Conservation (phyloP, 1,140 invertebrate genomes). For the Spodoptera frugiperda region DNA sequence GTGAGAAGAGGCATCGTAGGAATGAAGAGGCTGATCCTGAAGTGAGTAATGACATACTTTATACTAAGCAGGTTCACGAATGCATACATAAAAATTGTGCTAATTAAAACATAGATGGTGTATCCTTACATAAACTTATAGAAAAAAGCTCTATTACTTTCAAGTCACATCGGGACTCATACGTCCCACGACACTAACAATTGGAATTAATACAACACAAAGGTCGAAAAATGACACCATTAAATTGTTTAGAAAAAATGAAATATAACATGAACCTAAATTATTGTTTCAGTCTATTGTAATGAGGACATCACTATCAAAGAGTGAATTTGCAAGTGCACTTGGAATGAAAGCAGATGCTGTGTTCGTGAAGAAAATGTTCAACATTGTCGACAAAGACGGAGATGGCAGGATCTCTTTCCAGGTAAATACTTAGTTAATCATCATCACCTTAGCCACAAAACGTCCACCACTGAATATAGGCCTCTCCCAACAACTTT, state of each 20-base stretch:
- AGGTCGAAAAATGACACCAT: too few relatives aligned
- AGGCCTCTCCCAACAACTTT: too few relatives aligned
- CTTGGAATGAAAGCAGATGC: constrained; percentile 98
- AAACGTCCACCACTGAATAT: too few relatives aligned
- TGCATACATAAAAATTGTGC: too few relatives aligned
- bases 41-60: constrained; percentile 67
- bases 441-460: too few relatives aligned
- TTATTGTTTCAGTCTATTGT: constrained; percentile 88
- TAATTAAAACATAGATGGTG: too few relatives aligned
- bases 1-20: constrained; percentile 88
- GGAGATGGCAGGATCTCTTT: constrained; percentile 98
- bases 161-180: too few relatives aligned
- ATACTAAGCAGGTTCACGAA: constrained; percentile 10
- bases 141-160: too few relatives aligned
- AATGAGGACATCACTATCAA: constrained; percentile 97
- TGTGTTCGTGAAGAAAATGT: constrained; percentile 99
- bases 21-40: constrained; percentile 93
- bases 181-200: not conserved
- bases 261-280: not conserved
- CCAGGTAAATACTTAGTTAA: too few relatives aligned
- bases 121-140: too few relatives aligned
- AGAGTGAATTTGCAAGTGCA: constrained; percentile 98
- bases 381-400: constrained; percentile 99
- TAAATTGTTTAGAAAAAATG: not conserved
- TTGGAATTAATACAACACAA: not conserved